Evolutionary conservation across 2,888 invertebrate species (phyloP).

Genomic region (Drosophila kuntzei): DNA sequence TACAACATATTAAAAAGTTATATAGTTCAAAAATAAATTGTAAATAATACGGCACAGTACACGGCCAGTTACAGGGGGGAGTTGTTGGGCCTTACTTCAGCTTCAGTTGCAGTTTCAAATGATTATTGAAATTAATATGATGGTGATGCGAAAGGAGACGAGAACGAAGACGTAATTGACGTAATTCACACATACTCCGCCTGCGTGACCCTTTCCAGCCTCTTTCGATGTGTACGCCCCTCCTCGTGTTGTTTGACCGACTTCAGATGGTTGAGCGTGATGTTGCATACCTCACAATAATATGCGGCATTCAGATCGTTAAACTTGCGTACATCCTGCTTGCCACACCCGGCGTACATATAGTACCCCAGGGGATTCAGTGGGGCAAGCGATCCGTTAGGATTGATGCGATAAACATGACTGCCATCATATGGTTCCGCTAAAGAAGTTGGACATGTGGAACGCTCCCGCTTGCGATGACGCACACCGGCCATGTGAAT

Average conservation of each 20-base stretch:
- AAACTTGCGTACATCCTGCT: conserved; percentile 31
- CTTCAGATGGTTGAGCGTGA: conserved; percentile 65
- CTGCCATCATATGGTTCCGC: conserved; percentile 40
- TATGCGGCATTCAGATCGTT: conserved; percentile 42
- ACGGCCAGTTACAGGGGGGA: conserved; percentile 23
- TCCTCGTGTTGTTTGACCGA: conserved; percentile 68
- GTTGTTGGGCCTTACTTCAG: conserved; percentile 14
- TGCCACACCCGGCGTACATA: conserved; percentile 5
- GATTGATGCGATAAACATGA: conserved; percentile 53
- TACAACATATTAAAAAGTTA: conserved; percentile 52
- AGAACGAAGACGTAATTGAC: background rate
- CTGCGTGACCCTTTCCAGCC: conserved; percentile 25
- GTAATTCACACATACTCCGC: conserved; percentile 13
- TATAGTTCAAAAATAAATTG: conserved; percentile 64
- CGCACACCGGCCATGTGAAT: conserved; percentile 64
- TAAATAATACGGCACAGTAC: conserved; percentile 55
- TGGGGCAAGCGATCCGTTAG: conserved; percentile 51
- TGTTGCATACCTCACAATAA: conserved; percentile 65
- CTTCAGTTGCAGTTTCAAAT: conserved; percentile 5
- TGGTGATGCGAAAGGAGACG: background rate
- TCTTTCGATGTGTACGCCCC: conserved; percentile 61
- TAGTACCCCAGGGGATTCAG: conserved; percentile 51
- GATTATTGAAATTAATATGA: conserved; percentile 5
- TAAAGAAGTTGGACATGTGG: background rate
- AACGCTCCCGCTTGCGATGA: conserved; percentile 57